Evolutionary conservation across 2,888 invertebrate genomes (phyloP).

Genomic region (Heliconius sara): DNA sequence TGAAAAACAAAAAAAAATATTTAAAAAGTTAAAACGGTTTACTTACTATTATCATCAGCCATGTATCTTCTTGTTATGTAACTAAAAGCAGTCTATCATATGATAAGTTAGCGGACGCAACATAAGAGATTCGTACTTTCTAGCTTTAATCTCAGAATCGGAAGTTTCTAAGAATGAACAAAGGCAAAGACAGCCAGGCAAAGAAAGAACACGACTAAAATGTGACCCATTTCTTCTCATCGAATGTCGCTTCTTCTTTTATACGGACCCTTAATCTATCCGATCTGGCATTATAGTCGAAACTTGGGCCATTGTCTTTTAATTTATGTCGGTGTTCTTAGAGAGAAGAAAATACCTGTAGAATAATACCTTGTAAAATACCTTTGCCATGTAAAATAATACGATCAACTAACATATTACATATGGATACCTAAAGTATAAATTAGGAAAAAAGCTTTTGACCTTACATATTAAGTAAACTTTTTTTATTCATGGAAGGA

Average conservation of each 20-base stretch:
- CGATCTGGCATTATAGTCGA: slow-evolving; percentile 76
- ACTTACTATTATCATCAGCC: no score
- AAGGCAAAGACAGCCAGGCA: slow-evolving; percentile 31
- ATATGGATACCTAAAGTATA: not conserved
- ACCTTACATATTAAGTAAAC: not conserved
- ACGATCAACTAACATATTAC: not conserved
- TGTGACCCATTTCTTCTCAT: slow-evolving; percentile 45
- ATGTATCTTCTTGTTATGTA: not conserved
- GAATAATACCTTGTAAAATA: no score
- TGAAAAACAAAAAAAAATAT: no score
- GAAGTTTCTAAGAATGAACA: slow-evolving; percentile 30
- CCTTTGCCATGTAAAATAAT: slow-evolving; percentile 3
- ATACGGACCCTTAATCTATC: slow-evolving; percentile 72
- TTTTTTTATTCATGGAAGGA: not conserved
- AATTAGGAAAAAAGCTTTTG: no score
- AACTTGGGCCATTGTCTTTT: slow-evolving; percentile 74
- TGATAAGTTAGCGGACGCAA: slow-evolving; percentile 2
- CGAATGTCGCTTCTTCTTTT: slow-evolving; percentile 62
- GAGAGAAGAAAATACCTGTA: slow-evolving; percentile 3
- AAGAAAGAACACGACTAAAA: slow-evolving; percentile 37
- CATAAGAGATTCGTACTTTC: slow-evolving; percentile 12
- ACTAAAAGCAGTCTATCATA: slow-evolving; percentile 1
- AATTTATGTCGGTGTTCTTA: slow-evolving; percentile 68
- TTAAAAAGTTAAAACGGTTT: no score
- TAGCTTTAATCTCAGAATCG: slow-evolving; percentile 32